These are phyloP conservation scores for Cairina moschata DNA, from an alignment of 2,113 vertebrate genomes.

Conservation along the genomic window DNA sequence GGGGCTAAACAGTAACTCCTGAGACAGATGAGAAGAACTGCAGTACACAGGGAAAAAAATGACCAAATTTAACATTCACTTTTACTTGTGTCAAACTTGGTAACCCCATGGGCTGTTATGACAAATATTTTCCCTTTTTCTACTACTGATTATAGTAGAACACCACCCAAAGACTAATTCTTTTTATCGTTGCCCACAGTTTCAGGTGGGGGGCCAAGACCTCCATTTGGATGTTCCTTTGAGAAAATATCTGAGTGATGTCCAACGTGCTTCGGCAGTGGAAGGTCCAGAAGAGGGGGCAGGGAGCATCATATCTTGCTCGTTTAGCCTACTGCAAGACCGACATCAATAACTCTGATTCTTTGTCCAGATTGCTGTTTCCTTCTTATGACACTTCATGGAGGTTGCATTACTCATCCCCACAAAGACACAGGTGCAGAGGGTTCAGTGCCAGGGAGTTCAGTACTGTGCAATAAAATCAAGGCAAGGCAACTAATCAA, in stretches of 20 bases:
- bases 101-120: not conserved
- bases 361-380: not conserved
- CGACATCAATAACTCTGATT: constrained; percentile 18
- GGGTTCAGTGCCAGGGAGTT: constrained; percentile 28
- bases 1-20: not conserved
- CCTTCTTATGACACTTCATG: not conserved
- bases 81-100: not conserved
- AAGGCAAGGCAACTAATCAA: constrained; percentile 17
- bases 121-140: not conserved
- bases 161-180: not conserved
- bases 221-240: not conserved
- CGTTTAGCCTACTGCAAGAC: not conserved
- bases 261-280: not conserved
- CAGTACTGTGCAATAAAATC: not conserved
- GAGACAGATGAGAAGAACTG: not conserved
- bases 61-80: not conserved
- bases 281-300: not conserved
- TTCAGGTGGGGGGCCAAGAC: not conserved
- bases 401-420: constrained; percentile 5
- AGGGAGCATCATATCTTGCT: not conserved
- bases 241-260: not conserved
- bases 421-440: constrained; percentile 9
- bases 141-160: not conserved
- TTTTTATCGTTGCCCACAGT: not conserved
- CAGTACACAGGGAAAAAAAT: not conserved